Evolutionary conservation across 2,113 vertebrate species (phyloP).

Genomic region (Tupaia chinensis): DNA sequence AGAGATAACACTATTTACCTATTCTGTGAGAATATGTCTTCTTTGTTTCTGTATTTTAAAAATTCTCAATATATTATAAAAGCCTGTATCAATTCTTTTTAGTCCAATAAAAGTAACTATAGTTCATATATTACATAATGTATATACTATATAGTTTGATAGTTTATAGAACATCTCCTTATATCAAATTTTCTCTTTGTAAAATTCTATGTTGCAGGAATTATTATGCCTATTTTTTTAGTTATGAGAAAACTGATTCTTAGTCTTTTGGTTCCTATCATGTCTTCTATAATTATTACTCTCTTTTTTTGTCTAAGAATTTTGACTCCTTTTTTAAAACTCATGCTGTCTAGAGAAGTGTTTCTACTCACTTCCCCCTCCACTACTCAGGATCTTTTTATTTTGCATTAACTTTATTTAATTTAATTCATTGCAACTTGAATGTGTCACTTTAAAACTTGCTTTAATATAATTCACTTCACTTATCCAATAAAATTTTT

Average conservation of each 20-base stretch:
- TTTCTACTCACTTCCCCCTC: background rate
- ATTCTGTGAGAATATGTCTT: background rate
- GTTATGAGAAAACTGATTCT: background rate
- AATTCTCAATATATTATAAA: background rate
- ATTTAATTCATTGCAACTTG: slow-evolving; percentile 17
- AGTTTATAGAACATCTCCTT: background rate
- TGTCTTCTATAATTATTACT: background rate
- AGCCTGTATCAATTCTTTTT: background rate
- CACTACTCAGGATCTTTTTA: background rate
- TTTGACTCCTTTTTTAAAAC: background rate
- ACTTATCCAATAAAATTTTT: background rate
- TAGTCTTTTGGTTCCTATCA: background rate
- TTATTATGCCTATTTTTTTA: background rate
- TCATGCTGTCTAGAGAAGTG: background rate
- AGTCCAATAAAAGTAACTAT: background rate
- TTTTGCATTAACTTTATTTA: background rate
- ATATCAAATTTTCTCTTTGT: background rate
- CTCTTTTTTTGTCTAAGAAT: background rate
- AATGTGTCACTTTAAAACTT: background rate
- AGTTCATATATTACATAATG: background rate
- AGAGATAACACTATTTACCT: background rate
- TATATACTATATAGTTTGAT: background rate
- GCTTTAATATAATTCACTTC: background rate
- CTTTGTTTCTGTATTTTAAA: background rate
- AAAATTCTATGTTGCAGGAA: background rate